Evolutionary conservation across 2,113 vertebrate species (phyloP).

Genomic region (Plotosus lineatus): DNA sequence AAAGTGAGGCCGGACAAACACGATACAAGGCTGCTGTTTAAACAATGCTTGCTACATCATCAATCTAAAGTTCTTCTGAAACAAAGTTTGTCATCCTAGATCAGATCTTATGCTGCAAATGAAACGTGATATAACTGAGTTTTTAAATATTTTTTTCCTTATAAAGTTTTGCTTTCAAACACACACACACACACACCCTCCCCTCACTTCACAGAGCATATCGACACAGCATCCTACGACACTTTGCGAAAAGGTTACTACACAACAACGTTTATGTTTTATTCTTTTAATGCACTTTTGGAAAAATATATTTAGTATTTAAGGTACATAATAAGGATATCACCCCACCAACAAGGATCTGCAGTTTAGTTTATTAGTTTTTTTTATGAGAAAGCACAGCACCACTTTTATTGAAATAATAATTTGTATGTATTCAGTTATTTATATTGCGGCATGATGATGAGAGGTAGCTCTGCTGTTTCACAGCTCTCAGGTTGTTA

Average conservation of each 20-base stretch:
- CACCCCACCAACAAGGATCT: not conserved
- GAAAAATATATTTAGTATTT: not conserved
- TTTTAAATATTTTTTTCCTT: not conserved
- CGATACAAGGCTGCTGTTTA: not conserved
- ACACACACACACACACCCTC: no score
- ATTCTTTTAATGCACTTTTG: not conserved
- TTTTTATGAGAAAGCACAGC: no score
- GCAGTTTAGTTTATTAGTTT: not conserved
- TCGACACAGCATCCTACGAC: not conserved
- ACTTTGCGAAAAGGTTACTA: not conserved
- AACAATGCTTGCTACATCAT: not conserved
- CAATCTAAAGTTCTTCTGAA: not conserved
- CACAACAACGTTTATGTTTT: not conserved
- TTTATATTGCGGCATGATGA: not conserved
- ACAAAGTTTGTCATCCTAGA: not conserved
- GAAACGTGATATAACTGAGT: not conserved
- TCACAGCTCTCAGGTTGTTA: not conserved
- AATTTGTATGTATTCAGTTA: not conserved
- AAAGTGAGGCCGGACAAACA: not conserved
- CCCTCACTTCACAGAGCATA: not conserved
- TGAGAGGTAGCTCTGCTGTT: not conserved
- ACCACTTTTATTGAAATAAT: not conserved
- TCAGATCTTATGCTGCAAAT: not conserved
- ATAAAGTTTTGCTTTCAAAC: not conserved
- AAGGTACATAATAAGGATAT: not conserved